Base-by-base conservation (phyloP, 2,797 vertebrate species). In the Psittacula echo region DNA sequence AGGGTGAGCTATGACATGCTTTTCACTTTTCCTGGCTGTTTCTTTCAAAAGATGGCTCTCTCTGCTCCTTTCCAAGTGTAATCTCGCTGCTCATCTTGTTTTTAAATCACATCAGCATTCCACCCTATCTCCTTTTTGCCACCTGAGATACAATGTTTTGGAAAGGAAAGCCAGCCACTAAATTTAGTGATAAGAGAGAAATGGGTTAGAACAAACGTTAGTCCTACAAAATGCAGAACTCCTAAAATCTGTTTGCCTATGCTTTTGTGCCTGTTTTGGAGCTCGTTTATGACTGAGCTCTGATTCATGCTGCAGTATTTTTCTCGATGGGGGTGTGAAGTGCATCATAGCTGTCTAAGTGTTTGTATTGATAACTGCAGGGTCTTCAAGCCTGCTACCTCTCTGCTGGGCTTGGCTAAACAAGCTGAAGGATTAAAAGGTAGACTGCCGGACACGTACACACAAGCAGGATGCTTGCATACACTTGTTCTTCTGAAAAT, bases 1-100 rank as follows among this genome's bases (percentile, higher is more conserved):
- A 83, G 47, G 50, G 50, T 92, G 85, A 92, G 91, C 79, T 89
- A 75, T 72, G 92, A 67, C 58, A 51, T 65, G 61, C 53, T 93
- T 91, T 90, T 92, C 71, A 90, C 89, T 89, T 96, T 85, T 85
- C 18, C 79, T 88, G 76, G 54, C 79, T 66, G 37, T 72, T 96
- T 87, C 76, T 90, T 75, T 93, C 75, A 42, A 85, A 85, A 87
- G 78, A 83, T 65, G 74, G 58, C 76, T 74, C 72, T 86, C 60
- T 65, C 71, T 67, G 65, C 68, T 89, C 22, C 65, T 91, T 89
- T 85, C 90, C 87, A 75, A 80, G 87, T 85, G 75, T 93, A 94
- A 93, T 85, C 89, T 85, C 66, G 41, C 73, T 27, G 53, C 72
- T 93, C 65, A 65, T 53, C 75, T 65, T 77, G 61, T 37, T 95